Evolutionary conservation across 2,888 invertebrate genomes (phyloP).

Genomic region (Meloe dianella): DNA sequence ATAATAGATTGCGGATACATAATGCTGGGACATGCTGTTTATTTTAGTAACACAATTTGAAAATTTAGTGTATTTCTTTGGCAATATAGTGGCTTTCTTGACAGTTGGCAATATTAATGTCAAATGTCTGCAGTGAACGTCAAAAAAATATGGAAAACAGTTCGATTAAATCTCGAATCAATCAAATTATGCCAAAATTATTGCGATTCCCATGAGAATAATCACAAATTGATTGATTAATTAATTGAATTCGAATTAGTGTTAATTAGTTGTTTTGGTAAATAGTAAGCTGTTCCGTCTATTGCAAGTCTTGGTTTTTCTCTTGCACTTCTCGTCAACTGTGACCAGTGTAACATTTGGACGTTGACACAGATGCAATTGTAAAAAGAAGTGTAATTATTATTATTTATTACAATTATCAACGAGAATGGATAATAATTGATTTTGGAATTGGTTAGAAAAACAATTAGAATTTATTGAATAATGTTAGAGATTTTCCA

Average conservation of each 20-base stretch:
- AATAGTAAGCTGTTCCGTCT: not conserved
- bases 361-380: constrained; percentile 1
- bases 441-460: not conserved
- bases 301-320: not conserved
- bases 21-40: too few relatives aligned
- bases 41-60: not conserved
- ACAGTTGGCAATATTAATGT: not conserved
- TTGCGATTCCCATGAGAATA: not conserved
- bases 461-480: constrained; percentile 50
- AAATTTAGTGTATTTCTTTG: not conserved
- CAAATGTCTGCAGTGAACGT: not conserved
- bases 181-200: not conserved
- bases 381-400: not conserved
- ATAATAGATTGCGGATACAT: too few relatives aligned
- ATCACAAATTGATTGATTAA: not conserved
- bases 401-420: not conserved
- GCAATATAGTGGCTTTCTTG: not conserved
- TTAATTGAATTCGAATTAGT: too few relatives aligned
- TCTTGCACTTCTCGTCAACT: not conserved
- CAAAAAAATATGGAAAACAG: constrained; percentile 6
- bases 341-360: not conserved
- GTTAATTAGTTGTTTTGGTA: not conserved
- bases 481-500: constrained; percentile 79
- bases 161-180: not conserved
- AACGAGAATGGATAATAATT: not conserved